Conservation (phyloP, 2,113 vertebrate species). For the Peromyscus maniculatus region DNA sequence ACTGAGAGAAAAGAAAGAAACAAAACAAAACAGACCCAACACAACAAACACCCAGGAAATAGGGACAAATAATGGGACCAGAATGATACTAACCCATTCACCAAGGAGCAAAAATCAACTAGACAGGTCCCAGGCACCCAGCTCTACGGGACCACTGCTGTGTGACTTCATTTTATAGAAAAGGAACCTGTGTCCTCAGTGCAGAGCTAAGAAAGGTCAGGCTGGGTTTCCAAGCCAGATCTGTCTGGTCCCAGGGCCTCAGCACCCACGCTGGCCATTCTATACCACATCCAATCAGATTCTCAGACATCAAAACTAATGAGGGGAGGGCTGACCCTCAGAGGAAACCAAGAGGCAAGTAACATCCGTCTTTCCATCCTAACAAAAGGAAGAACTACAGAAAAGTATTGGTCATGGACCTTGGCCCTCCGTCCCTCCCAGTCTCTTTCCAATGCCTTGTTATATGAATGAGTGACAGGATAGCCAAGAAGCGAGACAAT, state of each 20-base stretch:
- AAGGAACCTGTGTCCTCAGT: not conserved
- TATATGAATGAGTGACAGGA: constrained; percentile 23
- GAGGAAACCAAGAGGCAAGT: constrained; percentile 42
- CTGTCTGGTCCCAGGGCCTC: not conserved
- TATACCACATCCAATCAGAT: constrained; percentile 31
- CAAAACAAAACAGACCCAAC: not conserved
- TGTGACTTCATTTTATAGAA: not conserved
- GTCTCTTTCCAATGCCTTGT: not conserved
- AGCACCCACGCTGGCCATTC: not conserved
- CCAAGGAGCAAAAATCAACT: not conserved
- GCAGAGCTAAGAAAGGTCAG: not conserved
- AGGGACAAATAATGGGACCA: constrained; percentile 10
- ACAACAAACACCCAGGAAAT: not conserved
- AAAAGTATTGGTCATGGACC: not conserved
- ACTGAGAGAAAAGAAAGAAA: not conserved
- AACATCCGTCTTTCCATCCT: not conserved
- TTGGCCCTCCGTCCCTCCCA: not conserved
- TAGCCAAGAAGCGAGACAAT: not conserved
- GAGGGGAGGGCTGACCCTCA: not conserved
- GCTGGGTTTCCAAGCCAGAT: not conserved
- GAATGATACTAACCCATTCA: not conserved
- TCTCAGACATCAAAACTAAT: constrained; percentile 15
- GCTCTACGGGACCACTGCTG: not conserved
- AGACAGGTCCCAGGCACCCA: not conserved
- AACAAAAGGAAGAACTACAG: not conserved